A percentile compares a stretch with the other conserved stretches of the same genome.
Conservation (phyloP, 1,140 invertebrate species). For the Atta colombica region DNA sequence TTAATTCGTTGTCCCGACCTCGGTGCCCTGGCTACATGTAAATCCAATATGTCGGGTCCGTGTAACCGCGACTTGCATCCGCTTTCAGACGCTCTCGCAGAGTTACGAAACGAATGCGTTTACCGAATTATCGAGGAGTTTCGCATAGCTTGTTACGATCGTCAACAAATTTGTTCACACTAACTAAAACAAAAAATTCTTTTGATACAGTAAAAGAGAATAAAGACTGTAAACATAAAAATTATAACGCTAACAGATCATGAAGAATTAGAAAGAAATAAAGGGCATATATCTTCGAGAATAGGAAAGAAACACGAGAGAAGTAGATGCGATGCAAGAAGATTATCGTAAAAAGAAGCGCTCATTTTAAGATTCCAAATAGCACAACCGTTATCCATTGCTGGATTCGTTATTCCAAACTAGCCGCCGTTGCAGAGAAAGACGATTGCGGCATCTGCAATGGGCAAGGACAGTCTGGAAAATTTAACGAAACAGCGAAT, state of each 20-base stretch:
- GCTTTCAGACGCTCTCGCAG: conserved; percentile 26
- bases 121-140: conserved; percentile 50
- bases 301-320: background rate
- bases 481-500: conserved; percentile 79
- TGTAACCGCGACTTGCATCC: conserved; percentile 74
- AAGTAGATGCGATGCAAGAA: background rate
- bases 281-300: background rate
- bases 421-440: conserved; percentile 51
- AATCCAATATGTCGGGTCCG: conserved; percentile 76
- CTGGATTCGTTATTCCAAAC: conserved; percentile 65
- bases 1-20: conserved; percentile 74
- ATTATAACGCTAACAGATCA: background rate
- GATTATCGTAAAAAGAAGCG: background rate
- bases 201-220: background rate
- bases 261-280: background rate
- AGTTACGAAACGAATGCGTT: conserved; percentile 46
- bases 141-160: conserved; percentile 11
- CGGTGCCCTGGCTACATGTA: conserved; percentile 73
- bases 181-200: too few relatives aligned
- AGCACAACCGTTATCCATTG: conserved; percentile 43
- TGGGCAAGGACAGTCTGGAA: conserved; percentile 65
- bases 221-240: background rate
- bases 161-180: background rate
- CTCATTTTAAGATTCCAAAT: conserved; percentile 20
- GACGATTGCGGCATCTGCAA: conserved; percentile 50